Evolutionary conservation across 2,113 vertebrate species (phyloP).

Genomic region (Phainopepla nitens): DNA sequence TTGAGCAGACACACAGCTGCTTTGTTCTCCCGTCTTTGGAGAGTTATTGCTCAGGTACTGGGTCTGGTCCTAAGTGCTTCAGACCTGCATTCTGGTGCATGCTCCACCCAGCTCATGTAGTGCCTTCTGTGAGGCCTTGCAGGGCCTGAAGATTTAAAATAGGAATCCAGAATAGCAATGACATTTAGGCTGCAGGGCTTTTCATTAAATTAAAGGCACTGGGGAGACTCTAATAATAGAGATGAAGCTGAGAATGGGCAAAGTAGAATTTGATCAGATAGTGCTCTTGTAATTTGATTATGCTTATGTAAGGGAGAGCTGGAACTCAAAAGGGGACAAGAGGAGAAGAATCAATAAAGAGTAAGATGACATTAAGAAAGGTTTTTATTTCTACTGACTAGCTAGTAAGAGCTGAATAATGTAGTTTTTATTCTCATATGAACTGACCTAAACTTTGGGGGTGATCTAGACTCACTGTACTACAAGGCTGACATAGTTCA

Average conservation of each 20-base stretch:
- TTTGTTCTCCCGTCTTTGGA: background rate
- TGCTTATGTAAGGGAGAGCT: slow-evolving; percentile 35
- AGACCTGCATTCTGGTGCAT: background rate
- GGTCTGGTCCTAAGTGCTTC: background rate
- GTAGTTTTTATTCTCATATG: background rate
- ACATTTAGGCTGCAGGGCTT: slow-evolving; percentile 45
- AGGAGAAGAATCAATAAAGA: slow-evolving; percentile 8
- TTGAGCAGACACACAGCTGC: background rate
- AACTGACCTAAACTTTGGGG: background rate
- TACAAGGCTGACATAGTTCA: background rate
- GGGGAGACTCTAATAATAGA: slow-evolving; percentile 33
- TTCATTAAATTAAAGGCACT: slow-evolving; percentile 51
- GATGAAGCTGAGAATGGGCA: background rate
- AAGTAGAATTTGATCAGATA: slow-evolving; percentile 52
- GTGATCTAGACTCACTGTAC: background rate
- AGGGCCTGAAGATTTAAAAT: slow-evolving; percentile 15
- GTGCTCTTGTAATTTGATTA: slow-evolving; percentile 42
- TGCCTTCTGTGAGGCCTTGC: background rate
- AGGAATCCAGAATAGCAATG: slow-evolving; percentile 21
- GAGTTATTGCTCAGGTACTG: background rate
- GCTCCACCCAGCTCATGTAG: background rate
- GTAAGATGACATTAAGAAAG: background rate
- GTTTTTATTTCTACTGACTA: slow-evolving; percentile 8
- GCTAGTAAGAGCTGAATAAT: background rate
- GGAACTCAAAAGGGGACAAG: background rate